These are phyloP conservation scores for Anagyrus pseudococci DNA, from an alignment of 2,888 invertebrate genomes.

Conservation along the genomic window DNA sequence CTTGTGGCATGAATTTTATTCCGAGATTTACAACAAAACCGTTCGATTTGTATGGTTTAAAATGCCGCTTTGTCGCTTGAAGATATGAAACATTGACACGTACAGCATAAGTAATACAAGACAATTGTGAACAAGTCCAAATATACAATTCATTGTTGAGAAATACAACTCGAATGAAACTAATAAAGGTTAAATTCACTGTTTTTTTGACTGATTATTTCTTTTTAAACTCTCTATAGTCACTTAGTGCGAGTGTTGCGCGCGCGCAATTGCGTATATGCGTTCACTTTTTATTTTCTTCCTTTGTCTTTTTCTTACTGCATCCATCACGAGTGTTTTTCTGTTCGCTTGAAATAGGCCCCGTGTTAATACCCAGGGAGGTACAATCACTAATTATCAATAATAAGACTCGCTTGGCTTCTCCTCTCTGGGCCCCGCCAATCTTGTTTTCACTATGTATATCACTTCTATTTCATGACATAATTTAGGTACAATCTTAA, in stretches of 20 bases:
- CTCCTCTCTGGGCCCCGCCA: conserved; percentile 56
- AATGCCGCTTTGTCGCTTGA: conserved; percentile 58
- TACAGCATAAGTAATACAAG: conserved; percentile 62
- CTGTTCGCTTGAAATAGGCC: conserved; percentile 54
- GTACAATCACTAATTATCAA: conserved; percentile 51
- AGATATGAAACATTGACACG: conserved; percentile 62
- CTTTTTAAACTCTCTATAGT: conserved; percentile 27
- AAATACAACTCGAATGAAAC: conserved; percentile 40
- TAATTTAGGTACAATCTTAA: conserved; percentile 63
- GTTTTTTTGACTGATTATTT: conserved; percentile 27
- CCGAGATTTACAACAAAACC: conserved; percentile 61
- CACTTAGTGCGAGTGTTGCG: conserved; percentile 35
- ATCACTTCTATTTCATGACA: conserved; percentile 60
- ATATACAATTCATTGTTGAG: conserved; percentile 44
- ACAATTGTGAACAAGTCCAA: conserved; percentile 57
- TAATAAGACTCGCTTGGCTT: conserved; percentile 49
- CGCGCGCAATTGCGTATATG: conserved; percentile 29
- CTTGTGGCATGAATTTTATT: conserved; percentile 60
- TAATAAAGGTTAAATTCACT: conserved; percentile 31
- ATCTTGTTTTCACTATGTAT: conserved; percentile 52
- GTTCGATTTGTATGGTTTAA: conserved; percentile 54
- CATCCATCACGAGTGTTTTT: conserved; percentile 33
- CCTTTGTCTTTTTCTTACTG: conserved; percentile 40
- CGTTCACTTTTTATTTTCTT: conserved; percentile 34
- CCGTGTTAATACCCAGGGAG: conserved; percentile 55